phyloP scores from a whole-genome alignment of 53 echinoderm and acorn worm species.

The Paracentrotus lividus region DNA sequence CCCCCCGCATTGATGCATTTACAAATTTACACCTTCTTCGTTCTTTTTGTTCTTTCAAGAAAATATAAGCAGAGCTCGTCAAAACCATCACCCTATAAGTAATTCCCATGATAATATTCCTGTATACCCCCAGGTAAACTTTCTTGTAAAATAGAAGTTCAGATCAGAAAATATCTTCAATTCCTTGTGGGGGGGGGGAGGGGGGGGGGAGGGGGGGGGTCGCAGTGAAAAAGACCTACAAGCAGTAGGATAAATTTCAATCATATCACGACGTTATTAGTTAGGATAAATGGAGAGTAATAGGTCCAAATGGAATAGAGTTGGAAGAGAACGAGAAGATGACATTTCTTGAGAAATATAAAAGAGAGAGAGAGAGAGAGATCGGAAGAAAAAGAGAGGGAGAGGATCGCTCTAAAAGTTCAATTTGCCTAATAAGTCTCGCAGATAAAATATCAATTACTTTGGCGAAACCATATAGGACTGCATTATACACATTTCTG shows the following conservation, averaged over 20 bases:
- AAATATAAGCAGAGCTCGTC: no score
- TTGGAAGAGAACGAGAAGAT: neutral
- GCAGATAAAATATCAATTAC: slow-evolving; percentile 72
- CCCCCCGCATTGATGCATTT: neutral
- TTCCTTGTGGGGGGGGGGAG: neutral
- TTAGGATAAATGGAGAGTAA: neutral
- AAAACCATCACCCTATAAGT: neutral
- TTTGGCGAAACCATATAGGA: slow-evolving; percentile 63
- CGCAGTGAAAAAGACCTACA: neutral
- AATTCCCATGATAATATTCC: neutral
- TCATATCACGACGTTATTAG: slow-evolving; percentile 49
- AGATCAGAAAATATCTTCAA: slow-evolving; percentile 11
- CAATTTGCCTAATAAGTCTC: slow-evolving; percentile 71
- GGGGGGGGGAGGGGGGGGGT: neutral
- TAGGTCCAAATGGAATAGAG: neutral
- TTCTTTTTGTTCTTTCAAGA: neutral
- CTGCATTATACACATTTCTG: neutral
- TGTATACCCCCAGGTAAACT: neutral
- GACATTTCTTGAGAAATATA: neutral
- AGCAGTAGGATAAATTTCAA: slow-evolving; percentile 51
- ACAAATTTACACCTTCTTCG: neutral
- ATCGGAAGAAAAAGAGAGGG: neutral
- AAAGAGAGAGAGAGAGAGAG: neutral
- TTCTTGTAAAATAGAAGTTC: neutral
- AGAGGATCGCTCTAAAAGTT: slow-evolving; percentile 31